Evolutionary conservation across 2,888 invertebrate genomes (phyloP), one percentile per base, ranked within the genome.

Genomic region (Ommatoiulus sabulosus): DNA sequence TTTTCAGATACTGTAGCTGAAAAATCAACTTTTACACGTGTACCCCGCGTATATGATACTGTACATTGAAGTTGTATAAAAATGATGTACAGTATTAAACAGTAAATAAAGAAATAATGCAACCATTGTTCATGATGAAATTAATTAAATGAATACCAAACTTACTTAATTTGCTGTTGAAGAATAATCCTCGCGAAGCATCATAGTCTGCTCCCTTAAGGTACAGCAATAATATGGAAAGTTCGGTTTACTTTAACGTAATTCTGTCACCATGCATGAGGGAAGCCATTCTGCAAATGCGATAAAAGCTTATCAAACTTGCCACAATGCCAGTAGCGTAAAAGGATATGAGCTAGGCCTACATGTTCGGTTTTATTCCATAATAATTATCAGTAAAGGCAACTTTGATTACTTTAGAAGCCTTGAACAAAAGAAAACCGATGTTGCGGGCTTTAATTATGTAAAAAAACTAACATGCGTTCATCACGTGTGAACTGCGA

Each of bases 261-360:
- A n/a, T 35, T 35, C 35, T 7, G 63, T 63, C n/a, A 17, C 57
- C 57, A 57, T 57, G 63, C 72, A 24, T 72, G 72, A 72, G 24
- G 24, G 24, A 8, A 72, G 24, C 2, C 63, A 63, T 63, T 63
- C 24, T 24, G 8, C 24, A 72, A 72, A 7, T 3, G 24, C 72
- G 72, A 72, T 72, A 72, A 72, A 63, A 8, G 6, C 72, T 72
- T 72, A 72, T 72, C 72, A 72, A 72, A 72, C 72, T 72, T 8
- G 4, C 24, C 10, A 8, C 72, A 72, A 72, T 24, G 24, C 24
- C 72, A 72, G 8, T 24, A 8, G 24, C 72, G 24, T 10, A 24
- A 72, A 63, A 46, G 35, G 8, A n/a, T 63, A 63, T 20, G 20
- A n/a, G 20, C 20, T 20, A 63, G 20, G 63, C 20, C n/a, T 72